A percentile compares a stretch with the other conserved stretches of the same genome.
These are phyloP conservation scores for Falcunculus frontatus DNA, from an alignment of 2,113 vertebrate species.

Conservation along the genomic window DNA sequence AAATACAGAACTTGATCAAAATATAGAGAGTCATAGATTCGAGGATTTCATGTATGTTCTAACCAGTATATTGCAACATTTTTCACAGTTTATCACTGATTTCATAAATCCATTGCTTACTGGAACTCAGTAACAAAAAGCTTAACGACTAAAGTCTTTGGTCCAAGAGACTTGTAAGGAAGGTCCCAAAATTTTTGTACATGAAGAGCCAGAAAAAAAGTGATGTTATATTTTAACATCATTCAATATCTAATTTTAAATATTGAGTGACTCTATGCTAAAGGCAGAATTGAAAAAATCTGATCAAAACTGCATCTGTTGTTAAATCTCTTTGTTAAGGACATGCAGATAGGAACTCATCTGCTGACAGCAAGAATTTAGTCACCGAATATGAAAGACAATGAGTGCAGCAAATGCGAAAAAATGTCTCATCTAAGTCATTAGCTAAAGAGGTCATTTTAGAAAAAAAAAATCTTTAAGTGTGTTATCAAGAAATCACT, in stretches of 20 bases:
- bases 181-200: not conserved
- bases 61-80: not conserved
- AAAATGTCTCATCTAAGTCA: not conserved
- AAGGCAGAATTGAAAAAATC: not conserved
- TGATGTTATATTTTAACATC: not conserved
- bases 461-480: not conserved
- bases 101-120: not conserved
- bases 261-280: not conserved
- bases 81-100: not conserved
- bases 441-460: not conserved
- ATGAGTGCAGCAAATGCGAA: not conserved
- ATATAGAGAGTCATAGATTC: not conserved
- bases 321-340: not conserved
- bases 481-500: not conserved
- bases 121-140: not conserved
- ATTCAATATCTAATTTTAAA: not conserved
- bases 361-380: not conserved
- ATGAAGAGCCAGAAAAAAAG: not conserved
- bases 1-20: not conserved
- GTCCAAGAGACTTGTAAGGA: not conserved
- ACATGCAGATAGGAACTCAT: not conserved
- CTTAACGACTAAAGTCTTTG: not conserved
- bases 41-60: not conserved
- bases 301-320: not conserved
- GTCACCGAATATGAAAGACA: not conserved